phyloP scores from a whole-genome alignment of 1,140 invertebrate genomes.

The Euglossa dilemma region DNA sequence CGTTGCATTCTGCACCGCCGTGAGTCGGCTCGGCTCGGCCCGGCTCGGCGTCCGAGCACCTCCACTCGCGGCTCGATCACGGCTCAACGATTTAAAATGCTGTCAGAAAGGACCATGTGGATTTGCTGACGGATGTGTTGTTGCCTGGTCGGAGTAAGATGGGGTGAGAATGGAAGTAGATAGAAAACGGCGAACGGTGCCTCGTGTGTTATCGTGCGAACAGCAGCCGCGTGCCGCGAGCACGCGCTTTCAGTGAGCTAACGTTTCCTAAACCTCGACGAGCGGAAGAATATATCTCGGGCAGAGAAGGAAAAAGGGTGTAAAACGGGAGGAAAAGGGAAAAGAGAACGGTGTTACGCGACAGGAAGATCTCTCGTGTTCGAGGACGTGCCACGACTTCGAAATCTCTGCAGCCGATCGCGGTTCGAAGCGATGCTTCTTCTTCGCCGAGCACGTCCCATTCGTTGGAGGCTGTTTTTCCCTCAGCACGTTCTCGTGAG shows the following conservation, averaged over 20 bases:
- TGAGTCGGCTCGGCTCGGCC: not conserved
- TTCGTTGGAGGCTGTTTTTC: not conserved
- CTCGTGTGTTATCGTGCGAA: not conserved
- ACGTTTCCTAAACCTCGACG: too few species aligned
- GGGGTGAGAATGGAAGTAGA: slow-evolving; percentile 41
- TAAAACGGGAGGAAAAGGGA: too few species aligned
- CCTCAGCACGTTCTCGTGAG: not conserved
- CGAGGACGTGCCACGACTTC: not conserved
- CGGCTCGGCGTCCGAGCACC: not conserved
- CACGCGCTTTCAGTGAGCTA: slow-evolving; percentile 21
- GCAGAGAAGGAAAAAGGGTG: too few species aligned
- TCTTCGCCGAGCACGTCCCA: not conserved
- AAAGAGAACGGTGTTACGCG: not conserved
- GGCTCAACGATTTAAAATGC: slow-evolving; percentile 27
- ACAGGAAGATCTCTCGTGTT: not conserved
- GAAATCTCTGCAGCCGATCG: not conserved
- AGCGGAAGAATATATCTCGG: too few species aligned
- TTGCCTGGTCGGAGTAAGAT: slow-evolving; percentile 32
- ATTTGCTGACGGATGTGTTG: slow-evolving; percentile 39
- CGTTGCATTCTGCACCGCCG: not conserved
- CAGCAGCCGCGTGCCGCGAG: not conserved
- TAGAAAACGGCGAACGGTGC: not conserved
- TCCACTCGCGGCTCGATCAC: not conserved
- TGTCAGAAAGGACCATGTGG: slow-evolving; percentile 31
- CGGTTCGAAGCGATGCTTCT: not conserved